A percentile compares a stretch with the other conserved stretches of the same genome.
These are phyloP conservation scores for Hipparchia semele DNA, from an alignment of 2,888 invertebrate genomes.

Conservation along the genomic window DNA sequence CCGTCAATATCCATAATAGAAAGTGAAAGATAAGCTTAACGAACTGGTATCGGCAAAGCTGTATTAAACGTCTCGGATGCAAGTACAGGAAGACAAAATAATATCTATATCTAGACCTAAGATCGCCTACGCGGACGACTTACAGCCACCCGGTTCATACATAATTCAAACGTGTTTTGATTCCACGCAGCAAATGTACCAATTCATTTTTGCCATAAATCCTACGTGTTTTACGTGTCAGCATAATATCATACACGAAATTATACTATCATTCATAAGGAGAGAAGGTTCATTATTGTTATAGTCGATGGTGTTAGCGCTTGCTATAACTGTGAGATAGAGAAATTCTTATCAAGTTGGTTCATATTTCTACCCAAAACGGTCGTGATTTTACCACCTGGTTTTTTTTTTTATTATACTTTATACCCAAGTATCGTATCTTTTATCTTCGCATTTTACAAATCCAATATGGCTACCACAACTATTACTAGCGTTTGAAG, in stretches of 20 bases:
- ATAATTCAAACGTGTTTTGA: conserved; percentile 66
- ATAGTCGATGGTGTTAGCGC: too few relatives aligned
- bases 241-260: conserved; percentile 39
- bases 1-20: conserved; percentile 41
- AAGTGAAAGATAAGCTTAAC: conserved; percentile 67
- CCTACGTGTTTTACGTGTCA: conserved; percentile 51
- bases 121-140: conserved; percentile 66
- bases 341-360: neutral
- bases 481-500: too few relatives aligned
- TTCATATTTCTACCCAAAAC: too few relatives aligned
- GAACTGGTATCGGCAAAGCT: conserved; percentile 56
- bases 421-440: too few relatives aligned
- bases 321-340: neutral
- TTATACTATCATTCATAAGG: conserved; percentile 25
- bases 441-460: too few relatives aligned
- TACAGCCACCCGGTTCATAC: conserved; percentile 55
- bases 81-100: conserved; percentile 60
- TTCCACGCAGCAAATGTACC: conserved; percentile 54
- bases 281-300: conserved; percentile 1
- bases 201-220: conserved; percentile 66
- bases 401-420: too few relatives aligned
- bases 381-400: too few relatives aligned
- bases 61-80: conserved; percentile 47
- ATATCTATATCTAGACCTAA: conserved; percentile 57
- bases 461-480: too few relatives aligned